phyloP scores from a whole-genome alignment of 30 jellyfish, hydroid and myxozoan genomes.

The Mastigias papua region DNA sequence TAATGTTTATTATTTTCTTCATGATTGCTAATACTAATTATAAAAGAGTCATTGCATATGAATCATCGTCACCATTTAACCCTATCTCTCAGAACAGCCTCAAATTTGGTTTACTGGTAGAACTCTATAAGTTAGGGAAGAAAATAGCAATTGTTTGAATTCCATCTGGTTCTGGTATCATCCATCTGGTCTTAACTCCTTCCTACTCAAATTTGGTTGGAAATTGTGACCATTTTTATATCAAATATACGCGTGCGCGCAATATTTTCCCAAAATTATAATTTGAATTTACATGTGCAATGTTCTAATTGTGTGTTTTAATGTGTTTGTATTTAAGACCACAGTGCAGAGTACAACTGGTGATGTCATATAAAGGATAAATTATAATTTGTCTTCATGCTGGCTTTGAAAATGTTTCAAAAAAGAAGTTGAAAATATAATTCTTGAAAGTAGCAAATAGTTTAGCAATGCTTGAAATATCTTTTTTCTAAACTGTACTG shows the following conservation, averaged over 20 bases:
- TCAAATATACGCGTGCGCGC: background rate
- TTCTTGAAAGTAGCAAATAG: background rate
- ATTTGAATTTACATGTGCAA: background rate
- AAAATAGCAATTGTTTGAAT: background rate
- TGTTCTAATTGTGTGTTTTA: slow-evolving; percentile 4
- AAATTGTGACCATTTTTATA: background rate
- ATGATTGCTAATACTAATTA: too few relatives aligned
- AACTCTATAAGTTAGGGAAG: background rate
- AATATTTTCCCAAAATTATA: background rate
- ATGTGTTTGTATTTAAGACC: background rate
- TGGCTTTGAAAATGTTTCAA: background rate
- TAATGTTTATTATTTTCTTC: too few relatives aligned
- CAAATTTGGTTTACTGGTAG: slow-evolving; percentile 14
- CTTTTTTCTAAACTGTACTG: slow-evolving; percentile 25
- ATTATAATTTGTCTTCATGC: background rate
- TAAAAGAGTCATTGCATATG: slow-evolving; percentile 1
- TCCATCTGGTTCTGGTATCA: slow-evolving; percentile 7
- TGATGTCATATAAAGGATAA: background rate
- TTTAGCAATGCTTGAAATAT: slow-evolving; percentile 1
- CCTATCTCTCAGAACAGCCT: slow-evolving; percentile 24
- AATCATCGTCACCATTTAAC: background rate
- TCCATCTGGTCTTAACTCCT: slow-evolving; percentile 16
- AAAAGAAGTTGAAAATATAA: background rate
- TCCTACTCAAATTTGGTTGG: background rate
- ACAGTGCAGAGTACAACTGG: slow-evolving; percentile 3